A percentile compares a stretch with the other conserved stretches of the same genome.
These are phyloP conservation scores for Dryobates pubescens DNA, from an alignment of 2,797 vertebrate genomes.

Conservation along the genomic window DNA sequence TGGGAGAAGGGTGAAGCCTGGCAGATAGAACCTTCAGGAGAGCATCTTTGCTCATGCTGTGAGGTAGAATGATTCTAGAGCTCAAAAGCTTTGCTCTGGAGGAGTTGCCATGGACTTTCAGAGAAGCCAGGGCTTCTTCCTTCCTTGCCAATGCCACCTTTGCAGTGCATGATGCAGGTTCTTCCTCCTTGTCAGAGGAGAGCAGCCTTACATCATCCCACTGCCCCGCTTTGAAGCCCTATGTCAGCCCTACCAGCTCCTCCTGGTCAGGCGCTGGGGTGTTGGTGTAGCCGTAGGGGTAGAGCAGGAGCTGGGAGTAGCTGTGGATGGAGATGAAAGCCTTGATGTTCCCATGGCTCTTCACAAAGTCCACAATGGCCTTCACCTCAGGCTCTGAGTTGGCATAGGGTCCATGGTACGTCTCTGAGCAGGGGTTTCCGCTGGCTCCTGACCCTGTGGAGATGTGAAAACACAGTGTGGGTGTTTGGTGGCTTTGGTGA, in stretches of 20 bases:
- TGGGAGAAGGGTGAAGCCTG: neutral
- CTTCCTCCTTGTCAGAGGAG: neutral
- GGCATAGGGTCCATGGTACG: slow-evolving; percentile 83
- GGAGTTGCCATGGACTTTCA: neutral
- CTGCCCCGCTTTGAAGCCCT: too few relatives aligned
- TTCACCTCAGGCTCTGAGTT: slow-evolving; percentile 92
- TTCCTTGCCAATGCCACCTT: fast-evolving
- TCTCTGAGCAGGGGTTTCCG: slow-evolving; percentile 83
- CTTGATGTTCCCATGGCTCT: slow-evolving; percentile 87
- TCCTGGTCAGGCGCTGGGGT: slow-evolving; percentile 64
- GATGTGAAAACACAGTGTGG: neutral
- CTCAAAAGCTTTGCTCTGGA: neutral
- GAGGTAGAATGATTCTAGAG: neutral
- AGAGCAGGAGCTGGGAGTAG: slow-evolving; percentile 95
- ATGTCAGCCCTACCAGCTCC: slow-evolving; percentile 83
- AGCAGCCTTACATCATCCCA: neutral
- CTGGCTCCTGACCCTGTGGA: slow-evolving; percentile 85
- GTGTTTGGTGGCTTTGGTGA: neutral
- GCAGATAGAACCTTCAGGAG: fast-evolving
- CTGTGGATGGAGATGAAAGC: slow-evolving; percentile 94
- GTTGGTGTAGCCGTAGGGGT: slow-evolving; percentile 88
- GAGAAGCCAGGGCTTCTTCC: neutral
- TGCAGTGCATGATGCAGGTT: fast-evolving
- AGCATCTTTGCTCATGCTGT: fast-evolving
- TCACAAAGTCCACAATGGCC: slow-evolving; percentile 93